Conservation (phyloP, 2,113 vertebrate species). For the Meleagris gallopavo region DNA sequence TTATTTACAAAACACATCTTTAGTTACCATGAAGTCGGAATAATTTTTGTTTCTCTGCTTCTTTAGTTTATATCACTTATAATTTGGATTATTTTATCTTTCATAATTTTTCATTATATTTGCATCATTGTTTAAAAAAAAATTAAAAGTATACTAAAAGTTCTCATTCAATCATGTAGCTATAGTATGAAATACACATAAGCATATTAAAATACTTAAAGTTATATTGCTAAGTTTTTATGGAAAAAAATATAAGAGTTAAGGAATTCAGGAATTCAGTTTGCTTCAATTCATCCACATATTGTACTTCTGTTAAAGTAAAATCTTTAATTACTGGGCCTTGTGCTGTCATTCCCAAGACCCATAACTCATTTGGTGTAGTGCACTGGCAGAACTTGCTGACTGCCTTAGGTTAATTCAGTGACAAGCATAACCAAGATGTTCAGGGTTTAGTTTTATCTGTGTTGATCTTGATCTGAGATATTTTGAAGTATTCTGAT, state of each 20-base stretch:
- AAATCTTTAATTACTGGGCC: neutral
- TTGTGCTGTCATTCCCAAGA: neutral
- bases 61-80: neutral
- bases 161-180: neutral
- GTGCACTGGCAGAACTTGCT: neutral
- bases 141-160: neutral
- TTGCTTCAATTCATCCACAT: neutral
- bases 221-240: neutral
- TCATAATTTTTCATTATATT: neutral
- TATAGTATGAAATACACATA: neutral
- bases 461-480: neutral
- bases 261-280: neutral
- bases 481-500: neutral
- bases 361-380: neutral
- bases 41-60: neutral
- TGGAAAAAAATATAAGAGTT: neutral
- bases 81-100: neutral
- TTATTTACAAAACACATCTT: neutral
- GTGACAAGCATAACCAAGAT: neutral
- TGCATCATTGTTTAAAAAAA: neutral
- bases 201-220: neutral
- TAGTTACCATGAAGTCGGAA: neutral
- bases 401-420: neutral
- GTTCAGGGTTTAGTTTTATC: neutral
- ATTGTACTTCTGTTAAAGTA: neutral